These are phyloP conservation scores for Anisognathus igniventris DNA, from an alignment of 2,797 vertebrate genomes.

Conservation along the genomic window DNA sequence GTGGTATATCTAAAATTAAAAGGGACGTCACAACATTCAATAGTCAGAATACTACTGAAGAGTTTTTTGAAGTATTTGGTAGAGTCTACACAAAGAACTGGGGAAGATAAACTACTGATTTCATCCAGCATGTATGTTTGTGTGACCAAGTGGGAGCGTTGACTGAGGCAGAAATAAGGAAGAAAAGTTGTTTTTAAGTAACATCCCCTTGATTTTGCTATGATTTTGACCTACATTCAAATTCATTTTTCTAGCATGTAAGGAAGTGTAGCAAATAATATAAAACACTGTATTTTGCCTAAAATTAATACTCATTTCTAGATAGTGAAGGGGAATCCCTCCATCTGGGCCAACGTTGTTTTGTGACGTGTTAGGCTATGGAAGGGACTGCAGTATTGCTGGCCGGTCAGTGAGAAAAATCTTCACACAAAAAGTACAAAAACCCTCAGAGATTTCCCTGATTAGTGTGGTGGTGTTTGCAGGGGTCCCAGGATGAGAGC, in stretches of 20 bases:
- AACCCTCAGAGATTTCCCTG: neutral
- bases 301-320: neutral
- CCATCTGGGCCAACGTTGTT: rapidly evolving
- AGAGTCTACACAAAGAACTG: neutral
- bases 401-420: neutral
- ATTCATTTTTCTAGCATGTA: neutral
- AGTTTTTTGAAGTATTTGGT: neutral
- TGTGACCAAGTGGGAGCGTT: neutral
- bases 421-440: neutral
- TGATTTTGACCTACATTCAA: neutral
- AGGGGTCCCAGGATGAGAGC: too few relatives aligned
- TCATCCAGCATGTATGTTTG: neutral
- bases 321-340: neutral
- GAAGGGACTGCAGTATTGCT: neutral
- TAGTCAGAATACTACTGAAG: neutral
- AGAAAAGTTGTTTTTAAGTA: neutral
- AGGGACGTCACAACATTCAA: neutral
- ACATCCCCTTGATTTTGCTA: neutral
- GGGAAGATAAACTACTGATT: neutral
- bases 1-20: neutral
- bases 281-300: neutral
- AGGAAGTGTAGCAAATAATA: neutral
- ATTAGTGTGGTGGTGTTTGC: too few relatives aligned
- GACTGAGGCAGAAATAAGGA: neutral
- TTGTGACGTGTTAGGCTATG: neutral